Evolutionary conservation across 2,113 vertebrate genomes (phyloP).

Genomic region (Odontesthes bonariensis): DNA sequence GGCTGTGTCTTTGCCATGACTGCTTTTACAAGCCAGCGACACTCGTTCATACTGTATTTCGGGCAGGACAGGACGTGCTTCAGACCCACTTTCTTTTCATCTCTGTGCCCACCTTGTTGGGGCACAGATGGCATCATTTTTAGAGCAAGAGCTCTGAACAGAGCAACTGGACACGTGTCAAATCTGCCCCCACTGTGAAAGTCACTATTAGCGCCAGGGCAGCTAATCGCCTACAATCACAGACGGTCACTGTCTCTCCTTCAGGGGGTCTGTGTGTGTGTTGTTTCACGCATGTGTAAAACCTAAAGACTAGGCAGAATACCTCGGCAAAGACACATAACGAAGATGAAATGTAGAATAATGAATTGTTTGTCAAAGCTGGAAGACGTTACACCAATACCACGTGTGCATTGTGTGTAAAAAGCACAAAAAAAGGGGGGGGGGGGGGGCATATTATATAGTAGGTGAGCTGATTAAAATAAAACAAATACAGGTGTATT

Average conservation of each 20-base stretch:
- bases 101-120: conserved; percentile 63
- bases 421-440: not conserved
- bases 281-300: conserved; percentile 12
- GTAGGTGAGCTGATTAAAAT: not conserved
- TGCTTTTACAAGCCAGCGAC: conserved; percentile 19
- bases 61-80: conserved; percentile 10
- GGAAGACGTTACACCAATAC: not conserved
- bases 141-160: conserved; percentile 54
- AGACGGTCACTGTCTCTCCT: conserved; percentile 40
- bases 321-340: not conserved
- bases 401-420: not conserved
- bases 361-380: not conserved
- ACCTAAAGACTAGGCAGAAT: conserved; percentile 8
- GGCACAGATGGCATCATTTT: conserved; percentile 75
- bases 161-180: conserved; percentile 70
- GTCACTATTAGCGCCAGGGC: conserved; percentile 65
- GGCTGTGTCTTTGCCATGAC: conserved; percentile 13
- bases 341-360: not conserved
- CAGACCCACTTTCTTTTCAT: conserved; percentile 64
- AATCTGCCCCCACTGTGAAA: conserved; percentile 63
- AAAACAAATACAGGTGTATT: conserved; percentile 28
- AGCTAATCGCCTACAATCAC: conserved; percentile 60
- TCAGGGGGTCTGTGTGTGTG: conserved; percentile 23
- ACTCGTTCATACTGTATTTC: conserved; percentile 24
- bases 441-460: not conserved